Evolutionary conservation across 1,140 invertebrate genomes (phyloP).

Genomic region (Sesamia nonagrioides): DNA sequence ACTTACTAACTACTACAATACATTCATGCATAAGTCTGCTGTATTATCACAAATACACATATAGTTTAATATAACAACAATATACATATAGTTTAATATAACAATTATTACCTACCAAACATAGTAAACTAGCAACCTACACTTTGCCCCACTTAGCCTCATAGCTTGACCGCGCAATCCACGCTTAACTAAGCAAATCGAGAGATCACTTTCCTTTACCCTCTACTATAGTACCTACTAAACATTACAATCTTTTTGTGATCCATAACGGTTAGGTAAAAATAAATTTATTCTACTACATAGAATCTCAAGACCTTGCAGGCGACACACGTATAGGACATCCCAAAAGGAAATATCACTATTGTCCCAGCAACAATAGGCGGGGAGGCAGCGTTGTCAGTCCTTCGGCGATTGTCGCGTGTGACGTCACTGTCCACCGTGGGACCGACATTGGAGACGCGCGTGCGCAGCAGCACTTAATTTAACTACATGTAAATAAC

Average conservation of each 20-base stretch:
- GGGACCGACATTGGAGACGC: slow-evolving; percentile 65
- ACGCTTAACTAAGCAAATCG: slow-evolving; percentile 4
- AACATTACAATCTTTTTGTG: not conserved
- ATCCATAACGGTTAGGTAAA: not conserved
- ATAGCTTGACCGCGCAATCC: not conserved
- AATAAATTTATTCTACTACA: slow-evolving; percentile 9
- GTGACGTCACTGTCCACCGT: slow-evolving; percentile 62
- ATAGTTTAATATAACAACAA: too few species aligned
- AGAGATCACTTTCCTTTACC: not conserved
- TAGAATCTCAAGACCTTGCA: slow-evolving; percentile 45
- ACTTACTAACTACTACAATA: too few species aligned
- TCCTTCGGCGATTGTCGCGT: slow-evolving; percentile 50
- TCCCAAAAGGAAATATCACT: slow-evolving; percentile 56
- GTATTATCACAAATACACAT: too few species aligned
- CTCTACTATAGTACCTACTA: not conserved
- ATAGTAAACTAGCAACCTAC: too few species aligned
- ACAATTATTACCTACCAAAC: too few species aligned
- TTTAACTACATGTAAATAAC: slow-evolving; percentile 39
- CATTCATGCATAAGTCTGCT: too few species aligned
- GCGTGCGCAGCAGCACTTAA: slow-evolving; percentile 36
- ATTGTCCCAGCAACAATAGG: slow-evolving; percentile 55
- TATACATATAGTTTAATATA: too few species aligned
- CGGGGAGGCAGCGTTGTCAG: slow-evolving; percentile 38
- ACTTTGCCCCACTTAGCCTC: not conserved
- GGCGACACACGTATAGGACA: slow-evolving; percentile 45